Base-by-base conservation (phyloP, 1,140 invertebrate genomes). In the Drosophila auraria region DNA sequence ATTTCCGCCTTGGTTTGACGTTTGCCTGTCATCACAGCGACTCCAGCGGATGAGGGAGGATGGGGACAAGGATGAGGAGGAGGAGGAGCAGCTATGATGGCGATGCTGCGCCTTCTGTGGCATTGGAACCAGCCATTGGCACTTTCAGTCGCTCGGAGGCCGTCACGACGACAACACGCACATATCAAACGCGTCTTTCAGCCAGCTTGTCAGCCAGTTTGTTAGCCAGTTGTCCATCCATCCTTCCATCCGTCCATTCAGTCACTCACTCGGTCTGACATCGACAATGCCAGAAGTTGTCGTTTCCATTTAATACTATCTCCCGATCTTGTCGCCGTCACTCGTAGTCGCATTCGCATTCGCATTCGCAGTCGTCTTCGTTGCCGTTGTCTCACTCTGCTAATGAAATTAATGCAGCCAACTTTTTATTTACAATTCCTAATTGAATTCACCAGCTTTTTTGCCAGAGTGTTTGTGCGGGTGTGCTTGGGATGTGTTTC, bases 361-460 rank as follows among this genome's bases (percentile, higher is more conserved):
- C n/a, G 49, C 40, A 12, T 23, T 44, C 23, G 47, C 49, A 60
- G 58, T 83, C 71, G 73, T 75, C 65, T 64, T 77, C 33, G 50
- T 75, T 50, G 56, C 27, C 42, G 25, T 59, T 64, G 40, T 62
- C 68, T 60, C 68, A 57, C 47, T 60, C 65, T 56, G 78, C 66
- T 89, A 87, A 87, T 83, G 69, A 89, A 89, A 89, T 90, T 90
- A 89, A 84, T 79, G 84, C 82, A 84, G 60, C 33, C 83, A 84
- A 82, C 73, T 73, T 89, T 90, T 90, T 89, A 84, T 84, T 72
- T 84, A 78, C 74, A 56, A 82, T 90, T 73, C 87, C 71, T 89
- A 89, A 89, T 89, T 89, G 87, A 90, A 89, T 89, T 90, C 70
- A 23, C 47, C 53, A 78, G 47, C 64, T 62, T 66, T 53, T 65